Evolutionary conservation across 2,797 vertebrate species (phyloP).

Genomic region (Pseudochaenichthys georgianus): DNA sequence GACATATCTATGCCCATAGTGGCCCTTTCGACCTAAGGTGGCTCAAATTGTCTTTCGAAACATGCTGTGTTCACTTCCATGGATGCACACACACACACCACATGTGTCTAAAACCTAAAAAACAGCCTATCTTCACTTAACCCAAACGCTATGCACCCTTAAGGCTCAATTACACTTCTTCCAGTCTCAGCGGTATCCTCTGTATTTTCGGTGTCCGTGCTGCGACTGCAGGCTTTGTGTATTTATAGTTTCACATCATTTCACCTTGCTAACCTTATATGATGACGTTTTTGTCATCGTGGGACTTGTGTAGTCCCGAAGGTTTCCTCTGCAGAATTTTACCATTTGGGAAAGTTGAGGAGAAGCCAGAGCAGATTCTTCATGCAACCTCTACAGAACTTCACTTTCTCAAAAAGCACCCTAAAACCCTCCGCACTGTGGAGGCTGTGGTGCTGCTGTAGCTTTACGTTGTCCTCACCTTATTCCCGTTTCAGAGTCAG

Average conservation of each 20-base stretch:
- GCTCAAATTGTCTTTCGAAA: conserved; percentile 26
- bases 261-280: conserved; percentile 67
- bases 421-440: neutral
- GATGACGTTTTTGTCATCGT: conserved; percentile 50
- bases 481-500: neutral
- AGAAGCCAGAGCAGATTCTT: conserved; percentile 33
- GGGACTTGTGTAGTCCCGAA: conserved; percentile 60
- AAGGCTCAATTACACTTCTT: conserved; percentile 79
- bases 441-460: neutral
- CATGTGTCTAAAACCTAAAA: conserved; percentile 52
- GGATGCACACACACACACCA: conserved; percentile 18
- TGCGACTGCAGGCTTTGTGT: conserved; percentile 69
- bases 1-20: too few species aligned
- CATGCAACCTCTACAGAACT: neutral
- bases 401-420: neutral
- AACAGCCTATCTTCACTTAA: conserved; percentile 54
- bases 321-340: conserved; percentile 56
- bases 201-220: conserved; percentile 67
- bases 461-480: neutral
- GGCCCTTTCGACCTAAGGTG: neutral
- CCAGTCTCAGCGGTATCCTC: conserved; percentile 68
- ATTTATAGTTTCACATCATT: conserved; percentile 80
- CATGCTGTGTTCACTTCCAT: conserved; percentile 4
- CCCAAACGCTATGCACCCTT: conserved; percentile 64
- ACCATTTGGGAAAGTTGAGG: conserved; percentile 22